Percentiles rank a stretch among this genome's conserved stretches.
Evolutionary conservation across 2,888 invertebrate species (phyloP).

Genomic region (Margaritifera margaritifera): DNA sequence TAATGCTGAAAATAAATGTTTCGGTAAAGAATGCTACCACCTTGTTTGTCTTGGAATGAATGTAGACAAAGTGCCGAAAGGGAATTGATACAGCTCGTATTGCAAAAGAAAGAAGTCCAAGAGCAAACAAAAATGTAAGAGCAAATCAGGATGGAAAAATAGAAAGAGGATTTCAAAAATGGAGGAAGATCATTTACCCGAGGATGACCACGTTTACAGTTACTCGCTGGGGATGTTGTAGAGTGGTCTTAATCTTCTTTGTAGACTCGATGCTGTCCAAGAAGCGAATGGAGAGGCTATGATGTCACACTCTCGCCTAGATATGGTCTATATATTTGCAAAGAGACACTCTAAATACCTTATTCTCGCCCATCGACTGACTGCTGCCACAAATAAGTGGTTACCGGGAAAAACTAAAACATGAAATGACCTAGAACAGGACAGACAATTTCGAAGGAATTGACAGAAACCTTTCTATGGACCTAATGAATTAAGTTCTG

Average conservation of each 20-base stretch:
- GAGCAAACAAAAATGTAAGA: neutral
- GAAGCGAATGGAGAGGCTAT: slow-evolving; percentile 45
- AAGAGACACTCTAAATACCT: slow-evolving; percentile 33
- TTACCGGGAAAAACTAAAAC: no score
- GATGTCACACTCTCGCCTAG: slow-evolving; percentile 31
- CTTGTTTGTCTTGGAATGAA: no score
- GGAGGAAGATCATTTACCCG: no score
- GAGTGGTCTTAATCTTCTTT: slow-evolving; percentile 37
- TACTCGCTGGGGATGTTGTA: slow-evolving; percentile 26
- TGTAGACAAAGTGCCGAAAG: slow-evolving; percentile 25
- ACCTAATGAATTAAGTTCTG: slow-evolving; percentile 42
- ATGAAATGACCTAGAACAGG: slow-evolving; percentile 28
- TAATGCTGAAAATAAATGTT: slow-evolving; percentile 16
- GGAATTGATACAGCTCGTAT: slow-evolving; percentile 28
- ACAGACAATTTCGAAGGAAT: slow-evolving; percentile 35
- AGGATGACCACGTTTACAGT: slow-evolving; percentile 15
- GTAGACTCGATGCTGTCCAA: slow-evolving; percentile 38
- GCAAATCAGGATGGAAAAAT: slow-evolving; percentile 1
- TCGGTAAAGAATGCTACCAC: no score
- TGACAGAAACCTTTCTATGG: slow-evolving; percentile 34
- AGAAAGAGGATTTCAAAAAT: no score
- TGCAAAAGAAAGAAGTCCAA: no score
- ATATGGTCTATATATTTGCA: slow-evolving; percentile 25
- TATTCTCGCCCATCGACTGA: slow-evolving; percentile 33
- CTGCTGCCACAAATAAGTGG: no score